These are phyloP conservation scores for Oostethus manadensis DNA, from an alignment of 2,113 vertebrate species.

Conservation along the genomic window DNA sequence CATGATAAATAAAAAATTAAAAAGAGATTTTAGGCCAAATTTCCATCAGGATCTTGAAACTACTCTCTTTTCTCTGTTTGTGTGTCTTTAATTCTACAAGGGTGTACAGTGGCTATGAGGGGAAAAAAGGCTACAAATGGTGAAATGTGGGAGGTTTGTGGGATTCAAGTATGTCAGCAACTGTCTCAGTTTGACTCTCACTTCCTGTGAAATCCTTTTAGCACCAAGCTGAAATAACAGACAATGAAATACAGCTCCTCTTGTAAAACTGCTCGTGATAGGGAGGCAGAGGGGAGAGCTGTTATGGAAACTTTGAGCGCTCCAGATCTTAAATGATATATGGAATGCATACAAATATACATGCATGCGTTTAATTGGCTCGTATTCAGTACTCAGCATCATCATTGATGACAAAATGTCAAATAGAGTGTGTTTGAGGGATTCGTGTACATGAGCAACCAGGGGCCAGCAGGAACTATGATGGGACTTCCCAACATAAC, in stretches of 20 bases:
- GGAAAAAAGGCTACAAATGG: background rate
- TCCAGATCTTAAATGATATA: slow-evolving; percentile 2
- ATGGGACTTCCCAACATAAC: slow-evolving; percentile 27
- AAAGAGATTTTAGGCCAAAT: background rate
- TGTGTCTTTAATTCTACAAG: slow-evolving; percentile 1
- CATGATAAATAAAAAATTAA: background rate
- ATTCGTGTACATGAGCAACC: slow-evolving; percentile 32
- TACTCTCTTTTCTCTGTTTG: background rate
- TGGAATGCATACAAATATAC: background rate
- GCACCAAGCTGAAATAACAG: slow-evolving; percentile 15
- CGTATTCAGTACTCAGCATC: slow-evolving; percentile 19
- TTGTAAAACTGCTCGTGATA: slow-evolving; percentile 1
- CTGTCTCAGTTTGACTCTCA: slow-evolving; percentile 11
- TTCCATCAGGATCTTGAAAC: background rate
- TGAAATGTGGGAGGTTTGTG: slow-evolving; percentile 12
- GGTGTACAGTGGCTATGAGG: slow-evolving; percentile 1
- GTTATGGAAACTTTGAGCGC: slow-evolving; percentile 26
- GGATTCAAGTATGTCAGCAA: slow-evolving; percentile 16
- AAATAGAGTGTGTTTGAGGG: slow-evolving; percentile 21
- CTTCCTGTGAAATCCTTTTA: slow-evolving; percentile 8
- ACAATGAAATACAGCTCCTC: slow-evolving; percentile 12
- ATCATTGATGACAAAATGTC: slow-evolving; percentile 12
- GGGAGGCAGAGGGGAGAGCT: slow-evolving; percentile 5
- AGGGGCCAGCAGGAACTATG: slow-evolving; percentile 34
- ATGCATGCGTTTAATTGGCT: slow-evolving; percentile 30